Evolutionary conservation across 2,113 vertebrate species (phyloP), one percentile per base, ranked within the genome.

Genomic region (Phyllopteryx taeniolatus): DNA sequence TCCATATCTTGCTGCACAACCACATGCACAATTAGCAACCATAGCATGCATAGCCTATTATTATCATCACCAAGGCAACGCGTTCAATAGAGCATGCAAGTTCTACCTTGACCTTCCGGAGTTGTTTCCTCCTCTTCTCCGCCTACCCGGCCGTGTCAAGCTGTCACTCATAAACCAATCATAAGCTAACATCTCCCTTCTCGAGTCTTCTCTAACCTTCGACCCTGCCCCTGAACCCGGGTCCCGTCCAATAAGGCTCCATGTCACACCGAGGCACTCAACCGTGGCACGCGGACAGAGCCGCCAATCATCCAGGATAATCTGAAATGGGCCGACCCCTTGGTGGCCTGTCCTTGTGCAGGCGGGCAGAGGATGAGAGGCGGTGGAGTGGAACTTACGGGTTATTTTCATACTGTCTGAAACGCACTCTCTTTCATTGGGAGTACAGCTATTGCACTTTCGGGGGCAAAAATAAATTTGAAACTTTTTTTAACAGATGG

Each of bases 151-250:
- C 73, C 67, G 54, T 80, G 79, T 86, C 76, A 72, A 59, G 72
- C 87, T 88, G 88, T 85, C 88, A 84, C 73, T 89, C 88, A 88
- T 88, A 90, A 90, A 89, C 82, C 82, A 91, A 88, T 89, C 87
- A 85, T 47, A 82, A 83, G 75, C 75, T 75, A 83, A 88, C 86
- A 84, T 88, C 86, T 85, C 77, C 83, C 83, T 87, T 77, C 74
- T 76, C 70, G 62, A 67, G 71, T 83, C 81, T n/a, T 64, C 59
- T 61, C 60, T 61, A 72, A 83, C 85, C 86, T 84, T 62, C 87
- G 87, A 87, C 86, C 88, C 83, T 68, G 56, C 77, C 80, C 88
- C 70, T 86, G 79, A 86, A 85, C 82, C 44, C 60, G 8, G 76
- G 73, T 79, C 79, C 77, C 70, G 79, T 86, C 87, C 83, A 89